These are phyloP conservation scores for Nestor notabilis DNA, from an alignment of 2,113 vertebrate species.

Conservation along the genomic window DNA sequence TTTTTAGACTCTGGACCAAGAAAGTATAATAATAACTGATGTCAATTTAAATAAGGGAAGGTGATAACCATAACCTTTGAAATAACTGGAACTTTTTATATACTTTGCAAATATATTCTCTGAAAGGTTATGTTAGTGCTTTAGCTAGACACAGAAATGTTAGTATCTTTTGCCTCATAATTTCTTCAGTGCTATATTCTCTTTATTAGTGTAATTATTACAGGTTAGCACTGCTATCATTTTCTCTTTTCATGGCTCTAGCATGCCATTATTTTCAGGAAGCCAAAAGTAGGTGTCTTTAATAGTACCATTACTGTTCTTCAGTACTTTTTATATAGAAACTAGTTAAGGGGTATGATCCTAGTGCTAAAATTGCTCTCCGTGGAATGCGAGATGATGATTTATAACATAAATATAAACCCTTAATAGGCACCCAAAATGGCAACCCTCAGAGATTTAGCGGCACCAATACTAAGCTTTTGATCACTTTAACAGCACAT, in stretches of 20 bases:
- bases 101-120: slow-evolving; percentile 47
- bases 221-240: slow-evolving; percentile 54
- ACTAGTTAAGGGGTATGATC: slow-evolving; percentile 45
- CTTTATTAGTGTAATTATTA: slow-evolving; percentile 70
- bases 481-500: slow-evolving; percentile 32
- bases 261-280: slow-evolving; percentile 47
- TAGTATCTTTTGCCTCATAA: slow-evolving; percentile 26
- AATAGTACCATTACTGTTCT: slow-evolving; percentile 53
- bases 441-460: slow-evolving; percentile 47
- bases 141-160: slow-evolving; percentile 55
- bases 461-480: neutral
- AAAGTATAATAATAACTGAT: slow-evolving; percentile 22
- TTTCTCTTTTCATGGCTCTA: slow-evolving; percentile 51
- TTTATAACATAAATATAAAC: slow-evolving; percentile 61
- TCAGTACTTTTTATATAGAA: slow-evolving; percentile 63
- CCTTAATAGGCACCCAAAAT: slow-evolving; percentile 35
- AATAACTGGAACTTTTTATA: slow-evolving; percentile 60
- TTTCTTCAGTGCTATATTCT: slow-evolving; percentile 56
- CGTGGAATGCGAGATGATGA: slow-evolving; percentile 4
- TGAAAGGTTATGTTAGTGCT: slow-evolving; percentile 45
- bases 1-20: neutral
- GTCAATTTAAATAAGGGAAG: slow-evolving; percentile 54
- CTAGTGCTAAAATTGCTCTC: slow-evolving; percentile 1
- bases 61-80: slow-evolving; percentile 52
- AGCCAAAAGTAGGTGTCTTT: slow-evolving; percentile 54